Conservation (phyloP, 2,888 invertebrate species). For the Bunonema sp. region DNA sequence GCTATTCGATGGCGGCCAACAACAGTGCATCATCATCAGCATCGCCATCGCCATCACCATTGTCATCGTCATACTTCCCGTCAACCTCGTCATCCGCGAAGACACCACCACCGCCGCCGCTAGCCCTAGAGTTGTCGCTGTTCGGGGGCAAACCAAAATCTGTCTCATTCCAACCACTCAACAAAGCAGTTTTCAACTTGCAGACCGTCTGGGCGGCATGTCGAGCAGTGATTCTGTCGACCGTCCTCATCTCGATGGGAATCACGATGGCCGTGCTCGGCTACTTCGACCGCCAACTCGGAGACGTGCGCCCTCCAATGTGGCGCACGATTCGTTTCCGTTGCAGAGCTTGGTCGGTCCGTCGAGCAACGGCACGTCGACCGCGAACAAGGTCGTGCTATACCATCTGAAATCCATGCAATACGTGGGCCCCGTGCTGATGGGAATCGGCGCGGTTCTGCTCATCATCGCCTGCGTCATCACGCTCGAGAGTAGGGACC, state of each 20-base stretch:
- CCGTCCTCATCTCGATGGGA: conserved; percentile 70
- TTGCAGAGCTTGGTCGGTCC: conserved; percentile 1
- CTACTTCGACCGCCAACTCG: conserved; percentile 36
- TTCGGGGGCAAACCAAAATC: too few species aligned
- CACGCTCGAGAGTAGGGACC: conserved; percentile 92
- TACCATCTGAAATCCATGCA: conserved; percentile 8
- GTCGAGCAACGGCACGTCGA: neutral
- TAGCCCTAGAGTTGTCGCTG: conserved; percentile 4
- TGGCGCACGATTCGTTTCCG: neutral
- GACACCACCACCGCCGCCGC: neutral
- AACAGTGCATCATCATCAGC: too few species aligned
- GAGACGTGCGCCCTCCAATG: conserved; percentile 11
- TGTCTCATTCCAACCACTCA: too few species aligned
- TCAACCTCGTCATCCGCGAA: neutral
- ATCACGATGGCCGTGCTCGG: conserved; percentile 83
- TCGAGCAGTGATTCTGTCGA: conserved; percentile 71
- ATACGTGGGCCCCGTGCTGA: conserved; percentile 88
- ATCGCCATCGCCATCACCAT: too few species aligned
- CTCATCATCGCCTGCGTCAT: conserved; percentile 91
- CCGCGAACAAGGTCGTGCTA: neutral
- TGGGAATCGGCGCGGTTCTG: conserved; percentile 93
- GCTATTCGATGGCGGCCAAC: too few species aligned
- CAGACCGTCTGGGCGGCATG: conserved; percentile 72
- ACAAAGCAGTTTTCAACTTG: too few species aligned
- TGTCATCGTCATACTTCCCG: neutral